A percentile compares a stretch with the other conserved stretches of the same genome.
phyloP scores from a whole-genome alignment of 2,113 vertebrate species.

The Crypturellus undulatus region DNA sequence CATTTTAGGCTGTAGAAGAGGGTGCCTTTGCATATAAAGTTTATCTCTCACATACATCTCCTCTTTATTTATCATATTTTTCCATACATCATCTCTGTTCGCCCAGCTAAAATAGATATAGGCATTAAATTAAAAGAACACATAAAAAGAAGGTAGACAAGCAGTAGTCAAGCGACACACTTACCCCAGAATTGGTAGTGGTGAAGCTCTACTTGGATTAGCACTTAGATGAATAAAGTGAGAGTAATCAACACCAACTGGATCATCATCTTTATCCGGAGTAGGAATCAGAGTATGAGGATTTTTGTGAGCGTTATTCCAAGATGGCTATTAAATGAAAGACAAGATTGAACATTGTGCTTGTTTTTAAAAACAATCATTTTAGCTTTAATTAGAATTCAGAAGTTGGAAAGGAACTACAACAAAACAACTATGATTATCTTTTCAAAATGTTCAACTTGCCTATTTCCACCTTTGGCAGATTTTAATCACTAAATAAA shows the following conservation, averaged over 20 bases:
- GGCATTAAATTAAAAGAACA: background rate
- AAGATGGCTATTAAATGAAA: conserved; percentile 70
- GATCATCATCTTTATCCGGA: conserved; percentile 82
- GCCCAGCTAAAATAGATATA: conserved; percentile 86
- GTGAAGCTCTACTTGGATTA: conserved; percentile 83
- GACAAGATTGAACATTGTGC: background rate
- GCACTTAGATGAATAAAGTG: conserved; percentile 2
- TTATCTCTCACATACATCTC: conserved; percentile 84
- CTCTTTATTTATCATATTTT: conserved; percentile 93
- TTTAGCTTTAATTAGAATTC: background rate
- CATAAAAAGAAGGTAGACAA: background rate
- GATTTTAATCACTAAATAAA: background rate
- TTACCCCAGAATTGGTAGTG: conserved; percentile 90
- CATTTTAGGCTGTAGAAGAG: conserved; percentile 94
- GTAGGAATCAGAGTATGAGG: conserved; percentile 86
- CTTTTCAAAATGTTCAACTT: background rate
- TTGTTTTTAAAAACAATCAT: background rate
- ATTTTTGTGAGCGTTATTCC: conserved; percentile 68
- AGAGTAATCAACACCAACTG: conserved; percentile 10
- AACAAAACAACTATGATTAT: background rate
- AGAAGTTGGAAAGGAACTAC: background rate
- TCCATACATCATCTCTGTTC: conserved; percentile 94
- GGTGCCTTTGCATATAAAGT: conserved; percentile 89
- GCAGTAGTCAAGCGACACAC: conserved; percentile 21
- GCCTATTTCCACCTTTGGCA: background rate